Evolutionary conservation across 2,888 invertebrate species (phyloP).

Genomic region (Amblyteles armatorius): DNA sequence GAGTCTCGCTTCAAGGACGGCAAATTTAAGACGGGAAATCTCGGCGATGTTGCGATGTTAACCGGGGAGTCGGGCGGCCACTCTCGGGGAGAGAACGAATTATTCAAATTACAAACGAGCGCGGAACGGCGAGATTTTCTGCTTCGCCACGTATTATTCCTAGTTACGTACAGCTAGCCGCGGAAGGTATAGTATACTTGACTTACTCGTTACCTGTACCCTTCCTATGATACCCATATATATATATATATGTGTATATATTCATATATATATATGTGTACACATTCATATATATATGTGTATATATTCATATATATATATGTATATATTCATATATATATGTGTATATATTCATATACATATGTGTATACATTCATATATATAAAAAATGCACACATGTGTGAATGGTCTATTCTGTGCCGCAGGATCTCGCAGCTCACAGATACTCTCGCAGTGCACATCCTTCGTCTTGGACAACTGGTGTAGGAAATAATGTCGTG

Average conservation of each 20-base stretch:
- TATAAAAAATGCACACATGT: too few relatives aligned
- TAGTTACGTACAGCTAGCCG: conserved; percentile 66
- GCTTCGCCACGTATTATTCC: conserved; percentile 71
- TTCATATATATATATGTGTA: background rate
- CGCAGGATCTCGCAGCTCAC: conserved; percentile 14
- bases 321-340: too few relatives aligned
- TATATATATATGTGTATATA: background rate
- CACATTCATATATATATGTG: too few relatives aligned
- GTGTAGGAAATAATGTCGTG: conserved; percentile 77
- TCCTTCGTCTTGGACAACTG: conserved; percentile 67
- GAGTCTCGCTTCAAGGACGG: conserved; percentile 63
- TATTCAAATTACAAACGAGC: conserved; percentile 76
- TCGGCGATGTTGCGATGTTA: conserved; percentile 1
- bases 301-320: too few relatives aligned
- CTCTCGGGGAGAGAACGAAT: conserved; percentile 71
- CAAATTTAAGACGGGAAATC: conserved; percentile 59
- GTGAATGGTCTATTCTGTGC: background rate
- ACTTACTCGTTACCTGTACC: conserved; percentile 23
- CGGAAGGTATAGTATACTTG: conserved; percentile 19
- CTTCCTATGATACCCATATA: conserved; percentile 22
- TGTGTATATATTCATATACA: background rate
- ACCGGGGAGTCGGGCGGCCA: conserved; percentile 28
- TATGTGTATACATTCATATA: background rate
- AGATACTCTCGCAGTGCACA: conserved; percentile 40
- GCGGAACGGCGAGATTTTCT: conserved; percentile 63